These are phyloP conservation scores for Schizopygopsis pylzovi DNA, from an alignment of 2,797 vertebrate species.

Conservation along the genomic window DNA sequence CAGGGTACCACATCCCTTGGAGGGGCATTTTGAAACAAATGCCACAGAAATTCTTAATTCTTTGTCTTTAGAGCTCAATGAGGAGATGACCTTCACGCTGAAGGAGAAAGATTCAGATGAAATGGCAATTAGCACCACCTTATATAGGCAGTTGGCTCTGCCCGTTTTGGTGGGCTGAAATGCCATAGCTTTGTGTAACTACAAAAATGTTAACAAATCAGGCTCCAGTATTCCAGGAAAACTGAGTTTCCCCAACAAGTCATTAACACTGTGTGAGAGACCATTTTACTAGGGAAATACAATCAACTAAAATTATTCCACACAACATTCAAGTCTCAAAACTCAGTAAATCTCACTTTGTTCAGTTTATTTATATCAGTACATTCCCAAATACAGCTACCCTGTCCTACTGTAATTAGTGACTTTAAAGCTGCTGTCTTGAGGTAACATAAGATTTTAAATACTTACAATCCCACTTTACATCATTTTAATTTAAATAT, in stretches of 20 bases:
- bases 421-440: not conserved
- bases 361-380: not conserved
- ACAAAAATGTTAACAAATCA: not conserved
- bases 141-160: not conserved
- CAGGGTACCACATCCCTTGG: not conserved
- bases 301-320: constrained; percentile 66
- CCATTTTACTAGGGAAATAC: constrained; percentile 51
- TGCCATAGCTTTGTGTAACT: not conserved
- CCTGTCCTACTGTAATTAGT: not conserved
- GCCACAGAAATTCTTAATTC: not conserved
- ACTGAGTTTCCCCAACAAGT: not conserved
- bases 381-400: not conserved
- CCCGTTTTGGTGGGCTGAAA: not conserved
- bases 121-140: not conserved
- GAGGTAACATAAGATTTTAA: not conserved
- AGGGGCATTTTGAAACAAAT: not conserved
- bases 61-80: not conserved
- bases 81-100: not conserved
- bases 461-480: not conserved
- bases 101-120: not conserved
- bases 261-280: not conserved
- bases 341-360: not conserved
- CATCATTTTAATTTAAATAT: not conserved
- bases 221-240: not conserved
- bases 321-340: constrained; percentile 26